phyloP scores from a whole-genome alignment of 2,797 vertebrate genomes.

The Microctenopoma lineatum region DNA sequence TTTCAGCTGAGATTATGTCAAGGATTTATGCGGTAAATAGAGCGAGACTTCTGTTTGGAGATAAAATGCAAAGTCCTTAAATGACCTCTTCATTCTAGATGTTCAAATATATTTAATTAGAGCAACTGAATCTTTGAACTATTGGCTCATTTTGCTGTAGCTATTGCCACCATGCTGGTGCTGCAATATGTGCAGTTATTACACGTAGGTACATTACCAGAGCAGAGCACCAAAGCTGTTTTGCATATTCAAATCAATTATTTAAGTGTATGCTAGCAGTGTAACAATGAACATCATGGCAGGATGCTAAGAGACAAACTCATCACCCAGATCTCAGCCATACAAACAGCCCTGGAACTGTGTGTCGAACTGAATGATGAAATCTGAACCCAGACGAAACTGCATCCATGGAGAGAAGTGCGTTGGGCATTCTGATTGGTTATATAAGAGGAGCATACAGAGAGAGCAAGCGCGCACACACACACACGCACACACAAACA shows the following conservation, averaged over 20 bases:
- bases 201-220: background rate
- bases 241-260: slow-evolving; percentile 16
- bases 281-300: background rate
- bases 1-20: slow-evolving; percentile 25
- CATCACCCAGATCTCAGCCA: slow-evolving; percentile 49
- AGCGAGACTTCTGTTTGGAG: background rate
- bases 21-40: slow-evolving; percentile 23
- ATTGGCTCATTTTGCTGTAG: slow-evolving; percentile 12
- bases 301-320: slow-evolving; percentile 34
- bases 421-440: slow-evolving; percentile 76
- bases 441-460: slow-evolving; percentile 73
- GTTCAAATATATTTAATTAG: background rate
- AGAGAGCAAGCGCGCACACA: slow-evolving; percentile 47
- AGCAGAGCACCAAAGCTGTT: slow-evolving; percentile 4
- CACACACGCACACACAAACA: slow-evolving; percentile 16
- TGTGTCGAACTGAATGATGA: slow-evolving; percentile 76
- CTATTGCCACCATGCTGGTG: slow-evolving; percentile 1
- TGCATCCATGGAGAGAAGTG: slow-evolving; percentile 62
- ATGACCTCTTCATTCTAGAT: slow-evolving; percentile 10
- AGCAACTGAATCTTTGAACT: background rate
- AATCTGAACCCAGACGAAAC: slow-evolving; percentile 72
- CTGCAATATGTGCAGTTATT: slow-evolving; percentile 5
- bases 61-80: slow-evolving; percentile 11
- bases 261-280: slow-evolving; percentile 1
- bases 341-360: slow-evolving; percentile 67